Conservation (phyloP, 1,140 invertebrate species). For the Coptotermes formosanus region DNA sequence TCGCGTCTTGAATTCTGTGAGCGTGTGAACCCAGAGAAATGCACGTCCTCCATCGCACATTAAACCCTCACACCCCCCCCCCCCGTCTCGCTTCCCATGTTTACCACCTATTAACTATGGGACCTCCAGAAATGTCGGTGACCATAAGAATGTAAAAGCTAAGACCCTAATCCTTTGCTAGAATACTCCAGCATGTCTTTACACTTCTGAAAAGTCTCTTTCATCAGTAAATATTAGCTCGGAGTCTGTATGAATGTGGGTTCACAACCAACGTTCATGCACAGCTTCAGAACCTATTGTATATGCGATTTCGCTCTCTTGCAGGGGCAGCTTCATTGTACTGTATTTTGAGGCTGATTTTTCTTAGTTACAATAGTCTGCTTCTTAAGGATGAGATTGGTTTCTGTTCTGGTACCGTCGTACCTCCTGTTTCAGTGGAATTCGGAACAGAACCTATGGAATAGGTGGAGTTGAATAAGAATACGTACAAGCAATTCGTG, state of each 20-base stretch:
- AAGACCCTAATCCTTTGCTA: neutral
- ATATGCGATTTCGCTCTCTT: neutral
- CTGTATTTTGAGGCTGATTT: too few relatives aligned
- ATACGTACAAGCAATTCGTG: too few relatives aligned
- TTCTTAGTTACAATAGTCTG: too few relatives aligned
- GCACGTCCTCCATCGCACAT: too few relatives aligned
- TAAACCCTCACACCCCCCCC: too few relatives aligned
- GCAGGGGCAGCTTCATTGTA: too few relatives aligned
- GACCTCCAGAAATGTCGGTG: too few relatives aligned
- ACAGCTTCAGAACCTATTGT: neutral
- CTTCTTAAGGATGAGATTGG: too few relatives aligned
- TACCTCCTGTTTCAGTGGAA: too few relatives aligned
- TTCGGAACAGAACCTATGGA: too few relatives aligned
- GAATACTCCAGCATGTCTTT: neutral
- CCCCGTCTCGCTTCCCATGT: neutral
- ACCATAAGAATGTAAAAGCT: neutral
- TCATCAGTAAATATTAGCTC: conserved; percentile 8
- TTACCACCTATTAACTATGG: conserved; percentile 8
- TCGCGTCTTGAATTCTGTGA: neutral
- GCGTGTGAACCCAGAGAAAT: neutral
- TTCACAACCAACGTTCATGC: neutral
- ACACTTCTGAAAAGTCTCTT: neutral
- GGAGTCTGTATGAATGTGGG: neutral
- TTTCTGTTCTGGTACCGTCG: too few relatives aligned
- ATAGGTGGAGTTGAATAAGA: too few relatives aligned